Percentiles rank a stretch among this genome's conserved stretches.
These are phyloP conservation scores for Gymnobelideus leadbeateri DNA, from an alignment of 2,113 vertebrate species.

Conservation along the genomic window DNA sequence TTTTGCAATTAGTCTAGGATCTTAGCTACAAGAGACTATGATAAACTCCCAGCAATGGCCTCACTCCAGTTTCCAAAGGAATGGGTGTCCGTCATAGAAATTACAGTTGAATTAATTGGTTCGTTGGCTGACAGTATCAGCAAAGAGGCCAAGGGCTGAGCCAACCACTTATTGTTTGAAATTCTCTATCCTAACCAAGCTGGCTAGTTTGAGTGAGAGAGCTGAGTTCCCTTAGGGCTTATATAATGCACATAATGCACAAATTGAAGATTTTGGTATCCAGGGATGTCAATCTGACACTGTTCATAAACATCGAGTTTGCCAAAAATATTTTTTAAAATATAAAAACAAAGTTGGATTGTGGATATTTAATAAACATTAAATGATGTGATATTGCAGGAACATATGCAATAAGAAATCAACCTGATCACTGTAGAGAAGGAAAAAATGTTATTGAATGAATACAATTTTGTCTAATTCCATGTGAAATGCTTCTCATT, in stretches of 20 bases:
- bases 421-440: background rate
- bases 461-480: background rate
- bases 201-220: slow-evolving; percentile 58
- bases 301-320: slow-evolving; percentile 65
- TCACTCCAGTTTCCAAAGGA: slow-evolving; percentile 59
- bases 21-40: slow-evolving; percentile 68
- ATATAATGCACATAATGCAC: slow-evolving; percentile 12
- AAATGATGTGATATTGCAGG: background rate
- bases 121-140: slow-evolving; percentile 66
- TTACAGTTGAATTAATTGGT: slow-evolving; percentile 75
- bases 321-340: slow-evolving; percentile 29
- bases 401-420: slow-evolving; percentile 2
- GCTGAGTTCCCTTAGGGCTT: slow-evolving; percentile 56
- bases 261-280: slow-evolving; percentile 65
- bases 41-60: slow-evolving; percentile 52
- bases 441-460: background rate
- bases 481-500: background rate
- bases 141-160: slow-evolving; percentile 69
- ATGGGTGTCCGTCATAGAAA: slow-evolving; percentile 67
- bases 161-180: slow-evolving; percentile 55
- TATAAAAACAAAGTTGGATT: background rate
- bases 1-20: slow-evolving; percentile 73
- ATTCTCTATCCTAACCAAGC: slow-evolving; percentile 33
- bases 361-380: slow-evolving; percentile 52
- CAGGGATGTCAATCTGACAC: slow-evolving; percentile 63